phyloP scores from a whole-genome alignment of 2,113 vertebrate species.

The Myocastor coypus region DNA sequence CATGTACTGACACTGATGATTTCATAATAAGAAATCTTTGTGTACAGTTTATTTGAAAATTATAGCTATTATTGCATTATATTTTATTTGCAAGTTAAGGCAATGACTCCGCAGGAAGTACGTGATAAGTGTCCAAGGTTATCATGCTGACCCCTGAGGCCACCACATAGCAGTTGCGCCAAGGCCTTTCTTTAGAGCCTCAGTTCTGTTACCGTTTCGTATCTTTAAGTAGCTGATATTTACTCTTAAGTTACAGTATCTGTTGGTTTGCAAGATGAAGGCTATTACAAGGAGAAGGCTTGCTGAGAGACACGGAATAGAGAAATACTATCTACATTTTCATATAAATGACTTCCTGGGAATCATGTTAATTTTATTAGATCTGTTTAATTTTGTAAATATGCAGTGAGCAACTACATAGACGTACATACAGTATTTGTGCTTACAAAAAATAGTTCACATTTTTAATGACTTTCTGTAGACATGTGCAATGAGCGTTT shows the following conservation, averaged over 20 bases:
- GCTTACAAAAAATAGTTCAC: neutral
- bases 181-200: neutral
- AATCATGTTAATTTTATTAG: constrained; percentile 52
- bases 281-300: neutral
- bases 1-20: neutral
- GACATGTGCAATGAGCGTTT: neutral
- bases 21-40: neutral
- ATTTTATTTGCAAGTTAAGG: constrained; percentile 9
- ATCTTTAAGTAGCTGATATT: neutral
- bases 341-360: neutral
- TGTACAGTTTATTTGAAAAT: neutral
- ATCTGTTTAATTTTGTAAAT: neutral
- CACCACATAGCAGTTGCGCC: neutral
- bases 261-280: neutral
- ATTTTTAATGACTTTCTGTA: neutral
- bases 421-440: neutral
- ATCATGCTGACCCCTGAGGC: neutral
- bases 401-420: neutral
- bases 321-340: neutral
- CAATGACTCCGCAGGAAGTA: neutral
- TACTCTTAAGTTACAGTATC: constrained; percentile 5
- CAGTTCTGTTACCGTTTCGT: neutral
- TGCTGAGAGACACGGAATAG: neutral
- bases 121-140: neutral
- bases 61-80: neutral